Evolutionary conservation across 2,113 vertebrate genomes (phyloP).

Genomic region (Amazona guildingii): DNA sequence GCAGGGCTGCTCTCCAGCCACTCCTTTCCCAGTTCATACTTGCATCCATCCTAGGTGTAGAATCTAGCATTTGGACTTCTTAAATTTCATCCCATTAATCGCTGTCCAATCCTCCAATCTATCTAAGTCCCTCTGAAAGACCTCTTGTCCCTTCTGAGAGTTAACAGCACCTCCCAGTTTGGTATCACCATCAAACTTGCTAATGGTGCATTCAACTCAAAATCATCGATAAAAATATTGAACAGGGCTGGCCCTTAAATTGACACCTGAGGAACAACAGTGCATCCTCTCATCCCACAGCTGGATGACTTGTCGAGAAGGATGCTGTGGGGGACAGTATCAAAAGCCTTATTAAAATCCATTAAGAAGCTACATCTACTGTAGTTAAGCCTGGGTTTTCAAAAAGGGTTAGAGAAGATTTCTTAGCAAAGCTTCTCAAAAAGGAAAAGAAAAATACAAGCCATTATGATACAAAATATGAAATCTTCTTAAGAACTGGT

Average conservation of each 20-base stretch:
- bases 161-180: neutral
- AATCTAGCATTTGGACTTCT: neutral
- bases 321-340: neutral
- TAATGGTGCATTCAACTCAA: neutral
- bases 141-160: neutral
- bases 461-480: neutral
- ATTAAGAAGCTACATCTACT: neutral
- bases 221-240: neutral
- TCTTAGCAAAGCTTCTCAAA: neutral
- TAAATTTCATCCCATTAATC: neutral
- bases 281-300: neutral
- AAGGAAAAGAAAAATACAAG: neutral
- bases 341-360: neutral
- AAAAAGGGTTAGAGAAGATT: neutral
- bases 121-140: neutral
- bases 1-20: neutral
- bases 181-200: neutral
- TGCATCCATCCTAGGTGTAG: neutral
- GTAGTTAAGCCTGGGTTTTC: neutral
- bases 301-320: neutral
- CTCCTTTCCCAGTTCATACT: neutral
- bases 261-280: neutral
- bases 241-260: neutral
- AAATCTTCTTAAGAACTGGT: neutral
- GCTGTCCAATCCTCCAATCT: neutral